These are phyloP conservation scores for Calameuta pallipes DNA, from an alignment of 2,888 invertebrate genomes.

Conservation along the genomic window DNA sequence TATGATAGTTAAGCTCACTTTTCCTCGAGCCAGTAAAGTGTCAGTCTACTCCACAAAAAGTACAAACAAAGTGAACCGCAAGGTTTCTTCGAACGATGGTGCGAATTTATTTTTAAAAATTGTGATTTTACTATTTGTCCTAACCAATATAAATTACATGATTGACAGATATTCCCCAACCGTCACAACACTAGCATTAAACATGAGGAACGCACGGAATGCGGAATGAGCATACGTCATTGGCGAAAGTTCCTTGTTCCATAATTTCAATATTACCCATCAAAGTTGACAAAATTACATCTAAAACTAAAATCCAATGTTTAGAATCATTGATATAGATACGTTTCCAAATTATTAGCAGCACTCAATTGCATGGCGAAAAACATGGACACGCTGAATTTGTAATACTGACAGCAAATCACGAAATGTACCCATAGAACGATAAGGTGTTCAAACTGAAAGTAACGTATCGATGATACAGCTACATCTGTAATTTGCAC, in stretches of 20 bases:
- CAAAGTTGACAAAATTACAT: not conserved
- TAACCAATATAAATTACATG: not conserved
- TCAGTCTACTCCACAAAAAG: not conserved
- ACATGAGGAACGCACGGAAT: slow-evolving; percentile 4
- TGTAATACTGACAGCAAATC: too few relatives aligned
- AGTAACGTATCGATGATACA: not conserved
- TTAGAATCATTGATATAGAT: not conserved
- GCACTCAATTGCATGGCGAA: too few relatives aligned
- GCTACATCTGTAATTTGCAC: not conserved
- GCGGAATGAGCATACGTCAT: not conserved
- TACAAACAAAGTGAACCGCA: not conserved
- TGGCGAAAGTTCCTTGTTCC: not conserved
- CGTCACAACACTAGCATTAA: slow-evolving; percentile 5
- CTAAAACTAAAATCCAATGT: not conserved
- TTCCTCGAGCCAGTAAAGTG: not conserved
- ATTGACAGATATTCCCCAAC: not conserved
- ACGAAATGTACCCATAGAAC: not conserved
- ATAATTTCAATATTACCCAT: not conserved
- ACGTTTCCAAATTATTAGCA: not conserved
- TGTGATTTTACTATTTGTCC: not conserved
- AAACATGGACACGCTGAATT: too few relatives aligned
- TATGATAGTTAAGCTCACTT: not conserved
- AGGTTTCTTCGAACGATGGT: not conserved
- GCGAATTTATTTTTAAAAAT: not conserved
- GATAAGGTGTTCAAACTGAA: not conserved